phyloP scores from a whole-genome alignment of 2,888 invertebrate species.

The Cataglyphis livida region DNA sequence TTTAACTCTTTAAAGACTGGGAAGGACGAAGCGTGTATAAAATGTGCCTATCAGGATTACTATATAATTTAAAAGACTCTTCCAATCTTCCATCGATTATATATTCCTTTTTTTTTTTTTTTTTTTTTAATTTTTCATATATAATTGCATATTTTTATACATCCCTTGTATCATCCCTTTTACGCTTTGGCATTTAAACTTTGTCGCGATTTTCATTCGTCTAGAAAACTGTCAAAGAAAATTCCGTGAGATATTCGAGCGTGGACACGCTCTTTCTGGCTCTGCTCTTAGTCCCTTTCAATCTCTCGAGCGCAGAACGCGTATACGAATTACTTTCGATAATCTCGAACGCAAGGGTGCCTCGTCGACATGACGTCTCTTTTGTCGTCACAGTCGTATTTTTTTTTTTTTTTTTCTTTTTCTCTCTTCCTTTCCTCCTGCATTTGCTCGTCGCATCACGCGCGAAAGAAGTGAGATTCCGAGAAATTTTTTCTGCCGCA shows the following conservation, averaged over 20 bases:
- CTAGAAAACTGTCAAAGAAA: conserved; percentile 22
- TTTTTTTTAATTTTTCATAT: not conserved
- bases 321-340: conserved; percentile 47
- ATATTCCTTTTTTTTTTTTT: not conserved
- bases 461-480: conserved; percentile 45
- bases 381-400: conserved; percentile 5
- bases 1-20: conserved; percentile 19
- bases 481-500: conserved; percentile 34
- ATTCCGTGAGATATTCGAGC: conserved; percentile 16
- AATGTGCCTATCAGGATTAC: not conserved
- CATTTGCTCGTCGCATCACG: conserved; percentile 32
- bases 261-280: conserved; percentile 3
- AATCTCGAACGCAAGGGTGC: conserved; percentile 32
- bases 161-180: not conserved
- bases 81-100: not conserved
- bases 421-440: not conserved
- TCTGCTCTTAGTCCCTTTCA: conserved; percentile 20
- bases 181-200: not conserved
- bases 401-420: not conserved
- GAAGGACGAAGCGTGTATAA: not conserved
- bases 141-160: not conserved
- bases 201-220: not conserved
- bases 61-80: not conserved
- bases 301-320: conserved; percentile 3
- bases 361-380: conserved; percentile 16